These are phyloP conservation scores for Cephonodes hylas DNA, from an alignment of 2,888 invertebrate genomes.

Conservation along the genomic window DNA sequence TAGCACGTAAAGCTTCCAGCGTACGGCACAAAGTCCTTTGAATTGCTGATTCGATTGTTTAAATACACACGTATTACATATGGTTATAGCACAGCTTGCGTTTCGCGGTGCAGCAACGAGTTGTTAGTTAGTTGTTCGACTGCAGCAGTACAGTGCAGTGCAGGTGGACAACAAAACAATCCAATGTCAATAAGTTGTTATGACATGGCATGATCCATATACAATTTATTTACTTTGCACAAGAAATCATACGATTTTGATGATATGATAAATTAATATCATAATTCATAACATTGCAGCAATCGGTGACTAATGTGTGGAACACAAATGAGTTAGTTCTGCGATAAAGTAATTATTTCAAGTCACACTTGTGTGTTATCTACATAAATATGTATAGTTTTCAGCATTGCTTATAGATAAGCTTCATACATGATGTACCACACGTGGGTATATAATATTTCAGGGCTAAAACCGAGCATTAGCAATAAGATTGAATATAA, in stretches of 20 bases:
- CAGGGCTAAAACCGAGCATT: too few species aligned
- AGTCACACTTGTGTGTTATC: neutral
- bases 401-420: neutral
- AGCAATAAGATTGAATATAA: too few species aligned
- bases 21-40: neutral
- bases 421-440: too few species aligned
- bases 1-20: neutral
- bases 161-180: too few species aligned
- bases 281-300: neutral
- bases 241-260: constrained; percentile 37
- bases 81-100: neutral
- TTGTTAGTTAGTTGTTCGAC: neutral
- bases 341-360: neutral
- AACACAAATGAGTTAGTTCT: neutral
- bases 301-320: neutral
- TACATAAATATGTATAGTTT: neutral
- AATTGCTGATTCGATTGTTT: neutral
- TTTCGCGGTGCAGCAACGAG: neutral
- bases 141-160: neutral
- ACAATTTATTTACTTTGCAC: constrained; percentile 18
- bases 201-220: constrained; percentile 2
- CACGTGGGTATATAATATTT: too few species aligned
- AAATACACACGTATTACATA: constrained; percentile 4
- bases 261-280: constrained; percentile 24
- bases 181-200: too few species aligned